These are phyloP conservation scores for Loripinus fragilis DNA, from an alignment of 2,888 invertebrate genomes.

Conservation along the genomic window DNA sequence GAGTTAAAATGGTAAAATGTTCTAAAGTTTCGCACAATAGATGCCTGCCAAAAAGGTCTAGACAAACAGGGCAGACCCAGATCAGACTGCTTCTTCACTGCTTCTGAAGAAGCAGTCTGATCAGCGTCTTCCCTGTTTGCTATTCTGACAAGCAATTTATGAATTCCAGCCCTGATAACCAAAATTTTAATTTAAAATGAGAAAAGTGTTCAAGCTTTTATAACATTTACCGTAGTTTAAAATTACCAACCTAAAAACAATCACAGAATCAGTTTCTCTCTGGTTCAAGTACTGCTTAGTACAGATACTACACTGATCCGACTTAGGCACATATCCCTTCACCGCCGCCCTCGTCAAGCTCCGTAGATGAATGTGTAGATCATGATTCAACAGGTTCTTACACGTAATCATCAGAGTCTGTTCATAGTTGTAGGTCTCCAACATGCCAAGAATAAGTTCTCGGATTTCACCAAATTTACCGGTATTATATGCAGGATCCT, in stretches of 20 bases:
- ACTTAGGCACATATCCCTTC: constrained; percentile 79
- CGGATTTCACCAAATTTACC: constrained; percentile 86
- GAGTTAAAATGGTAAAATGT: too few species aligned
- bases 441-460: constrained; percentile 87
- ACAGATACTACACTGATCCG: constrained; percentile 80
- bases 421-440: constrained; percentile 91
- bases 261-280: constrained; percentile 69
- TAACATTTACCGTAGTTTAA: too few species aligned
- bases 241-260: constrained; percentile 80
- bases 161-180: too few species aligned
- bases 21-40: too few species aligned
- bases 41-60: too few species aligned
- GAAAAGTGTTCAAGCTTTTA: too few species aligned
- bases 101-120: too few species aligned
- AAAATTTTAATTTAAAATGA: too few species aligned
- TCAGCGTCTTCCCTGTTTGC: too few species aligned
- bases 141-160: too few species aligned
- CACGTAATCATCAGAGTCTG: constrained; percentile 89
- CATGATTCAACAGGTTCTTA: constrained; percentile 88
- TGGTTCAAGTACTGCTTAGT: constrained; percentile 71
- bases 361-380: constrained; percentile 86
- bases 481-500: constrained; percentile 85
- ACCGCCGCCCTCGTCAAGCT: constrained; percentile 80
- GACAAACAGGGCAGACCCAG: too few species aligned
- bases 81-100: too few species aligned